phyloP scores from a whole-genome alignment of 1,140 invertebrate genomes.

The Pseudomyrmex concolor region DNA sequence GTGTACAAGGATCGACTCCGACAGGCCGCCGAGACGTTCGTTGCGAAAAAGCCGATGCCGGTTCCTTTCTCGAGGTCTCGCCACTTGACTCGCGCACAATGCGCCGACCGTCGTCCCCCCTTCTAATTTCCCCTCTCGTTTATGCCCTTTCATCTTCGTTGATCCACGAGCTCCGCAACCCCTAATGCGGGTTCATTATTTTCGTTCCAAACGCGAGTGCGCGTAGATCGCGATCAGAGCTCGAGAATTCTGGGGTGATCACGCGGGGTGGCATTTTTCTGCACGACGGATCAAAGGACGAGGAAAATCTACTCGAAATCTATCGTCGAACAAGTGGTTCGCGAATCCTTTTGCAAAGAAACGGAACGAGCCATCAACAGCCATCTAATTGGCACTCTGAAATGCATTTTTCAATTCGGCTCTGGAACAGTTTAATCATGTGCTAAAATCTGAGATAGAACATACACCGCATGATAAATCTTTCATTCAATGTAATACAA shows the following conservation, averaged over 20 bases:
- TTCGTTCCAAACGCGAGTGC: slow-evolving; percentile 75
- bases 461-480: not conserved
- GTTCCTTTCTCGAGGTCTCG: slow-evolving; percentile 69
- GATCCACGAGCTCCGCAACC: slow-evolving; percentile 72
- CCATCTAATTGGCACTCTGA: slow-evolving; percentile 77
- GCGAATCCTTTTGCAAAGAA: slow-evolving; percentile 62
- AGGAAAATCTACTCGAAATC: slow-evolving; percentile 37
- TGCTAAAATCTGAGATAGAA: slow-evolving; percentile 52
- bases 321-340: slow-evolving; percentile 66
- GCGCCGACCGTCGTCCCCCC: slow-evolving; percentile 50
- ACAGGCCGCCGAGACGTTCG: slow-evolving; percentile 67
- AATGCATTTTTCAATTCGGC: slow-evolving; percentile 71
- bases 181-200: slow-evolving; percentile 83
- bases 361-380: slow-evolving; percentile 75
- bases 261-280: slow-evolving; percentile 64
- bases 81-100: slow-evolving; percentile 77
- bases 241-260: slow-evolving; percentile 72
- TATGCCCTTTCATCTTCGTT: slow-evolving; percentile 51
- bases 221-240: slow-evolving; percentile 73
- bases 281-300: slow-evolving; percentile 67
- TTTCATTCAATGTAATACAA: not conserved
- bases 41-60: slow-evolving; percentile 59
- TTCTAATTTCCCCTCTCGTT: slow-evolving; percentile 64
- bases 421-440: slow-evolving; percentile 59
- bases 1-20: slow-evolving; percentile 55